Evolutionary conservation across 2,113 vertebrate species (phyloP), one percentile per base, ranked within the genome.

Genomic region (Cyprinodon brontotheroides): DNA sequence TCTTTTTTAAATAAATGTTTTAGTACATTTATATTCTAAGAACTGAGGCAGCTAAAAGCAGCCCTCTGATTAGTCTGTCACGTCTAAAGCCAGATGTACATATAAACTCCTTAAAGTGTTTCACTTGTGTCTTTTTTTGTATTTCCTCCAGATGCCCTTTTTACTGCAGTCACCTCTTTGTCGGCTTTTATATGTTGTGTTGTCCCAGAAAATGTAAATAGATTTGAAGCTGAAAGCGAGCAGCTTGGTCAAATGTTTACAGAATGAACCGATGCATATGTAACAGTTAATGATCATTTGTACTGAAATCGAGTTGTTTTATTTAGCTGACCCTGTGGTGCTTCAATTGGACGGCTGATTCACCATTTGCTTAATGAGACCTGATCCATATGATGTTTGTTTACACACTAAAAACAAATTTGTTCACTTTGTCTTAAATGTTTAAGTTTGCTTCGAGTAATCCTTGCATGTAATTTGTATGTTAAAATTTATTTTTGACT

Each of bases 231-330:
- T 3, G 15, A 80, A 78, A 76, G 65, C 20, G 8, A 62, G 36
- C 36, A 17, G n/a, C 41, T 29, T 2, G 65, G 1, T 29, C 47
- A 20, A 41, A 62, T 68, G 80, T 88, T 89, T 86, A 83, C 77
- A 75, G 39, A 47, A 65, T 61, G 3, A 39, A 67, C 72, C 65
- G 9, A 39, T 29, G 43, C n/a, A 65, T 12, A 50, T 47, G 38
- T 61, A 36, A 47, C 48, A 17, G 66, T 74, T 76, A 72, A 61
- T 37, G 53, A 68, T 59, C 43, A 43, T 60, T 47, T 11, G 29
- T 57, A 1, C 17, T 2, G 17, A 68, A 38, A 41, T 45, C 20
- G 13, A 10, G n/a, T 41, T 53, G 39, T 60, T 60, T 75, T 36
- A 61, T 72, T 50, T 65, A 7, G 65, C 11, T 11, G 57, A 43